Evolutionary conservation across 2,888 invertebrate species (phyloP).

Genomic region (Drosophila villosipedis): DNA sequence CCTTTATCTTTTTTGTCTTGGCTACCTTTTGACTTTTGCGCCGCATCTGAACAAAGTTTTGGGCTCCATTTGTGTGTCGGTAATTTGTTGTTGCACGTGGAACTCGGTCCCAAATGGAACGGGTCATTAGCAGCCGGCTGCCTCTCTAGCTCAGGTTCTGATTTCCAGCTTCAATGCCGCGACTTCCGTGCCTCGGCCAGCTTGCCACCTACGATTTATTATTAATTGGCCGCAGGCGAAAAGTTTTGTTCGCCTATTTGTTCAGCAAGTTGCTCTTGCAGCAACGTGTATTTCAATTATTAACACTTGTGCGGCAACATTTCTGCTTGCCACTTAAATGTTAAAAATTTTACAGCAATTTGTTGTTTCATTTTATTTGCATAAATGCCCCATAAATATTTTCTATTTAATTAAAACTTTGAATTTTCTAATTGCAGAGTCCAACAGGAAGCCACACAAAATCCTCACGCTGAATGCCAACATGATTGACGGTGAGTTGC

Average conservation of each 20-base stretch:
- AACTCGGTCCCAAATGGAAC: slow-evolving; percentile 55
- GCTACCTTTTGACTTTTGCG: slow-evolving; percentile 63
- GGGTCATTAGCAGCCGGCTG: slow-evolving; percentile 59
- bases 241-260: slow-evolving; percentile 65
- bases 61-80: slow-evolving; percentile 52
- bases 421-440: slow-evolving; percentile 43
- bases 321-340: slow-evolving; percentile 61
- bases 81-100: slow-evolving; percentile 79
- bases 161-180: slow-evolving; percentile 25
- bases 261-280: slow-evolving; percentile 31
- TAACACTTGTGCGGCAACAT: slow-evolving; percentile 70
- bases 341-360: slow-evolving; percentile 68
- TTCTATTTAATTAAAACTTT: slow-evolving; percentile 71
- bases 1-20: slow-evolving; percentile 45
- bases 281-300: slow-evolving; percentile 70
- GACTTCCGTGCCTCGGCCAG: neutral
- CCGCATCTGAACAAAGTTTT: slow-evolving; percentile 56
- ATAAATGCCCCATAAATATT: slow-evolving; percentile 71
- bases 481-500: slow-evolving; percentile 55
- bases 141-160: slow-evolving; percentile 29
- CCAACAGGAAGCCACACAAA: slow-evolving; percentile 3
- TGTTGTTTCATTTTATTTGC: slow-evolving; percentile 44
- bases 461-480: slow-evolving; percentile 13
- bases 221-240: slow-evolving; percentile 68
- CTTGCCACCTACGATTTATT: slow-evolving; percentile 63